phyloP scores from a whole-genome alignment of 2,888 invertebrate genomes.

The Keiferia lycopersicella region DNA sequence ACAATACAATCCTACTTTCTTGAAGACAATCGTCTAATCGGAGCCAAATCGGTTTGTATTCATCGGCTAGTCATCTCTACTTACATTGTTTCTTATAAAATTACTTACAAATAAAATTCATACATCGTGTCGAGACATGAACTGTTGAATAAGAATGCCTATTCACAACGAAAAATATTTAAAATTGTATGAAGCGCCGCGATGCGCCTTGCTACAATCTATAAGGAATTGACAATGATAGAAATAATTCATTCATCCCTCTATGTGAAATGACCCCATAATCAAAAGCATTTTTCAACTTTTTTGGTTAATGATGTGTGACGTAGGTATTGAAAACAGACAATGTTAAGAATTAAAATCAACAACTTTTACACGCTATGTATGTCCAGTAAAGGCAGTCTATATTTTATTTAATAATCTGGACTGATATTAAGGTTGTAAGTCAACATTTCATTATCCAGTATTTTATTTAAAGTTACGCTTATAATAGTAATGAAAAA shows the following conservation, averaged over 20 bases:
- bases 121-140: not conserved
- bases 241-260: no score
- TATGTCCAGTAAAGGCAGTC: not conserved
- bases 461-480: not conserved
- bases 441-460: not conserved
- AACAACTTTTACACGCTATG: not conserved
- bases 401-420: not conserved
- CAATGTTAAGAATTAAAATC: not conserved
- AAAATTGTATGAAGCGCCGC: no score
- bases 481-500: not conserved
- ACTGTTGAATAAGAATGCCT: not conserved
- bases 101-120: no score
- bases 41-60: not conserved
- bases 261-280: no score
- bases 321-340: not conserved
- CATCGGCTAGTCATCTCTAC: not conserved
- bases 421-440: not conserved
- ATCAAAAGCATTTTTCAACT: no score
- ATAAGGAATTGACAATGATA: no score
- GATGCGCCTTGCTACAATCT: no score
- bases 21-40: slow-evolving; percentile 10
- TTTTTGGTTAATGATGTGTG: not conserved
- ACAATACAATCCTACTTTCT: slow-evolving; percentile 11
- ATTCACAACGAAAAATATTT: no score
- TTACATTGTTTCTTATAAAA: no score